Base-by-base conservation (phyloP, 2,797 vertebrate genomes). In the Helostoma temminkii region DNA sequence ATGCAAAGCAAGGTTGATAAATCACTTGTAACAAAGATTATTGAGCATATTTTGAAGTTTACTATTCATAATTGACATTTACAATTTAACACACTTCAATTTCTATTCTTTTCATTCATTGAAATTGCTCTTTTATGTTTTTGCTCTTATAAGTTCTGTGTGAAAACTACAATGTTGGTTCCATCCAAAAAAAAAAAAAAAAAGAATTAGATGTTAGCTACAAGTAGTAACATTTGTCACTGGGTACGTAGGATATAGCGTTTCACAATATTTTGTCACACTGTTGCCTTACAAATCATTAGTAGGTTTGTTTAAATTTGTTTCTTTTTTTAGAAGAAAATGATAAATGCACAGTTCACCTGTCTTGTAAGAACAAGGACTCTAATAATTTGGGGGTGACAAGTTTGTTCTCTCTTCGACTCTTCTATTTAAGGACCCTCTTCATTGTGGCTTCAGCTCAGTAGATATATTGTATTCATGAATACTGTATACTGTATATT, bases 211-310 rank as follows among this genome's bases (percentile, higher is more conserved):
- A 21, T 26, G 6, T 2, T 42, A 24, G 22, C 22, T 34, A 43
- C 30, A 11, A 9, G 43, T 47, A n/a, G 8, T 26, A 19, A 36
- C 5, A 15, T 42, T n/a, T 53, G 18, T 36, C 11, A 6, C 11
- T 12, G 21, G 32, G 24, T 45, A 45, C 24, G 54, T 41, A 9
- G 45, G 42, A 72, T 71, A 34, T 24, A 0, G 66, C 1, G 6
- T 47, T 66, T 78, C 9, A 43, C 14, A 49, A n/a, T 55, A 41
- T 70, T 66, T 69, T 69, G 15, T 75, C 58, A 46, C 50, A 77
- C 16, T 53, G 71, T 76, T 88, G 90, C 90, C 90, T 92, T 91
- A 82, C 71, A 68, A 76, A 53, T 46, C 21, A 69, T 74, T 74
- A 83, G 22, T 55, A 2, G 21, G 65, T 80, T 62, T 50, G 18